Conservation (phyloP, 2,113 vertebrate species). For the Tychaedon coryphoeus region DNA sequence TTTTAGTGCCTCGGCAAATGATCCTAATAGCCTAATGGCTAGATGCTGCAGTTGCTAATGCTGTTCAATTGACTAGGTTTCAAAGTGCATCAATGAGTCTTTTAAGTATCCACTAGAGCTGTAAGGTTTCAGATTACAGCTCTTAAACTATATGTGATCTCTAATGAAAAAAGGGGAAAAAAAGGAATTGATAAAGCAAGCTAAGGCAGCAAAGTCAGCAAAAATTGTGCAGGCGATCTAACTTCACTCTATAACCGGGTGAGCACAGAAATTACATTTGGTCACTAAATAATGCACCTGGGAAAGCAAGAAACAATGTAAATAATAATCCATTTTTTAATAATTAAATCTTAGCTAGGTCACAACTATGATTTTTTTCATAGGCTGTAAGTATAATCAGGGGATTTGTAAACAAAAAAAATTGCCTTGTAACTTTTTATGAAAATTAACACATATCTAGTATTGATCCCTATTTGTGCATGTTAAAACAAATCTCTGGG, state of each 20-base stretch:
- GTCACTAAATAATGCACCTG: conserved; percentile 55
- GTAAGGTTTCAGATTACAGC: conserved; percentile 64
- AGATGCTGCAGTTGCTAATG: conserved; percentile 44
- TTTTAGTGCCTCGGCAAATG: conserved; percentile 57
- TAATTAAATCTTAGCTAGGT: conserved; percentile 68
- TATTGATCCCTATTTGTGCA: conserved; percentile 77
- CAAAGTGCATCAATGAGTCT: conserved; percentile 65
- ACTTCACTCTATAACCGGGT: conserved; percentile 3
- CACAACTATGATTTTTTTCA: conserved; percentile 40
- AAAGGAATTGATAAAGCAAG: conserved; percentile 44
- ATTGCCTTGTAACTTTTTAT: conserved; percentile 67
- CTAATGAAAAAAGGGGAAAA: conserved; percentile 10
- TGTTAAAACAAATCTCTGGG: conserved; percentile 73
- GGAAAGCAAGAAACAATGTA: conserved; percentile 59
- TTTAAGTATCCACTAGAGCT: conserved; percentile 49
- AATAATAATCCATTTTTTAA: conserved; percentile 71
- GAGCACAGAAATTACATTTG: conserved; percentile 61
- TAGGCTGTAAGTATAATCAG: conserved; percentile 43
- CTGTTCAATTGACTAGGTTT: conserved; percentile 60
- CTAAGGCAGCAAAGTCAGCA: conserved; percentile 58
- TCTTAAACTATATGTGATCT: conserved; percentile 54
- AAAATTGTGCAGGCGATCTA: conserved; percentile 38
- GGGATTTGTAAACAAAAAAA: conserved; percentile 65
- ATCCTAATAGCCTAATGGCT: conserved; percentile 62
- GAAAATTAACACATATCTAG: conserved; percentile 70